Base-by-base conservation (phyloP, 2,888 invertebrate genomes). In the Ophion ventricosus region DNA sequence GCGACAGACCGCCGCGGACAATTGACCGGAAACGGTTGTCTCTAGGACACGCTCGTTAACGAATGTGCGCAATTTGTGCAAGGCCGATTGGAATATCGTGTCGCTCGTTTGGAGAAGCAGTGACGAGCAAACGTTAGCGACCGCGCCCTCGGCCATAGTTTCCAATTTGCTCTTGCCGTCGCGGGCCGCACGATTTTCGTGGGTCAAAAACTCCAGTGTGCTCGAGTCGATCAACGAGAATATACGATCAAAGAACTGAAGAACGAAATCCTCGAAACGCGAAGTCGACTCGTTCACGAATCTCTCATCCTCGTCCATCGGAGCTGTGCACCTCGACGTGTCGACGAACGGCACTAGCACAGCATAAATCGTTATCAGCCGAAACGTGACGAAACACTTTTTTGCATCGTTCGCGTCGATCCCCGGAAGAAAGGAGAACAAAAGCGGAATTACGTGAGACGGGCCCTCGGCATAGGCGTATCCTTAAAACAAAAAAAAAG, bases 381-480 rank as follows among this genome's bases (percentile, higher is more conserved):
- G 97, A 83, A 98, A 95, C 0, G 97, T 96, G 29, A 96, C 95
- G 74, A 96, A 94, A 29, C 96, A 96, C 92, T 97, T 97, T 86
- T 95, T 95, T 61, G 96, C 95, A 92, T 98, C 98, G 91, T 98
- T 98, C 0, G 97, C 96, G 92, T 98, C 98, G 63, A 99, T 96
- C 17, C 98, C 98, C 0, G 98, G 98, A 23, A 99, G 93, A 0
- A 97, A 95, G 0, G 96, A 96, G 91, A 97, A 95, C 17, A 98
- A 94, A 35, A 98, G 94, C 0, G 98, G 97, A 23, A 98, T 94
- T 0, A 98, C 96, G 89, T 98, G 97, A 0, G 95, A 95, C 4
- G 97, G 96, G 0, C 98, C 98, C 91, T 97, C 97, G 0, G 96
- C 95, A 91, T 95, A 97, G 17, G 88, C 87, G 91, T 87, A 94